Evolutionary conservation across 1,140 invertebrate genomes (phyloP).

Genomic region (Holcopasites calliopsidis): DNA sequence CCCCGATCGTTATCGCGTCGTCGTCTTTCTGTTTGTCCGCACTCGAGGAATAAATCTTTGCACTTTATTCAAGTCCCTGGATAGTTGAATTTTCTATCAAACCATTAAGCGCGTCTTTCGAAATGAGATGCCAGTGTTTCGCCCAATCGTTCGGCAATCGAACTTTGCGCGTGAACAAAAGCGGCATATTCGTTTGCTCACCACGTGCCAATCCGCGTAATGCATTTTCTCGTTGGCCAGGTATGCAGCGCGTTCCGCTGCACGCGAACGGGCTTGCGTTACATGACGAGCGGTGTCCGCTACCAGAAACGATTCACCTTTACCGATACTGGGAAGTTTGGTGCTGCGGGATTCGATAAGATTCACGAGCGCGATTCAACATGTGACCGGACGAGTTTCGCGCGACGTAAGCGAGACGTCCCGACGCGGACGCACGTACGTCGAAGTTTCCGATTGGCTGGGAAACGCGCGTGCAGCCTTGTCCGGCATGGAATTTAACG

Average conservation of each 20-base stretch:
- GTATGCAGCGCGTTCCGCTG: slow-evolving; percentile 7
- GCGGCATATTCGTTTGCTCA: not conserved
- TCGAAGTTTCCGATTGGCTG: not conserved
- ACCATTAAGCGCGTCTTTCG: too few species aligned
- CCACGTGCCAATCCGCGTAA: slow-evolving; percentile 5
- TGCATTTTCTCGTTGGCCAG: slow-evolving; percentile 33
- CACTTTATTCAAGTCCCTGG: too few species aligned
- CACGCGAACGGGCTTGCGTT: slow-evolving; percentile 1
- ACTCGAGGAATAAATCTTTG: too few species aligned
- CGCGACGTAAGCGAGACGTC: not conserved
- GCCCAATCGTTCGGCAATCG: too few species aligned
- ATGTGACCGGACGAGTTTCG: slow-evolving; percentile 8
- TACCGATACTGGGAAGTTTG: slow-evolving; percentile 29
- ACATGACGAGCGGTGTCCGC: not conserved
- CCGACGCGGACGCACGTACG: slow-evolving; percentile 2
- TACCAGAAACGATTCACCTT: slow-evolving; percentile 36
- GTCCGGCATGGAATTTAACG: not conserved
- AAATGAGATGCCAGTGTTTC: too few species aligned
- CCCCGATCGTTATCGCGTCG: slow-evolving; percentile 17
- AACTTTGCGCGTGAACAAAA: not conserved
- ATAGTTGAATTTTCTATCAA: too few species aligned
- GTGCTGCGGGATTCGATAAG: slow-evolving; percentile 43
- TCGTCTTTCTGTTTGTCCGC: too few species aligned
- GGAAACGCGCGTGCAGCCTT: not conserved
- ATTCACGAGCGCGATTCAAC: slow-evolving; percentile 32